phyloP scores from a whole-genome alignment of 1,140 invertebrate genomes.

The Leptinotarsa defecta region DNA sequence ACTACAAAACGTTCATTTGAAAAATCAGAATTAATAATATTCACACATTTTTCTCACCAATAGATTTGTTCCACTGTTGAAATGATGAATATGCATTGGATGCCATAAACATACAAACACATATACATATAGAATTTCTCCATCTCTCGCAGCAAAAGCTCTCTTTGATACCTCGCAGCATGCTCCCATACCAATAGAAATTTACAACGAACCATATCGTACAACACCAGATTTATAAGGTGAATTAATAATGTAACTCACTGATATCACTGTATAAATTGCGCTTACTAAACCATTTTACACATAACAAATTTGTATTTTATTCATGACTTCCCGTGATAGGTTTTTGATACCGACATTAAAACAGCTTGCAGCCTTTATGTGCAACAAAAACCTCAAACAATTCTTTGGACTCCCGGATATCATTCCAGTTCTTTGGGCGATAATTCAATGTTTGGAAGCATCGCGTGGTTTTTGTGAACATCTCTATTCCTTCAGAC shows the following conservation, averaged over 20 bases:
- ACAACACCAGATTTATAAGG: slow-evolving; percentile 39
- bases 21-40: too few species aligned
- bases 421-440: slow-evolving; percentile 33
- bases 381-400: slow-evolving; percentile 30
- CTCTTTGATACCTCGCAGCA: slow-evolving; percentile 40
- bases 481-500: slow-evolving; percentile 12
- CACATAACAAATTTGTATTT: slow-evolving; percentile 48
- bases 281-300: slow-evolving; percentile 35
- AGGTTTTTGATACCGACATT: slow-evolving; percentile 41
- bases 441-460: slow-evolving; percentile 11
- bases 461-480: background rate
- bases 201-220: slow-evolving; percentile 32
- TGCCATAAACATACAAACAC: slow-evolving; percentile 23
- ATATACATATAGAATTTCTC: slow-evolving; percentile 29
- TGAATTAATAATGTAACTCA: slow-evolving; percentile 40
- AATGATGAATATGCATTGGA: slow-evolving; percentile 27
- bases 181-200: slow-evolving; percentile 19
- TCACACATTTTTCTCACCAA: background rate
- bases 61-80: slow-evolving; percentile 4
- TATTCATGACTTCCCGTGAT: slow-evolving; percentile 45
- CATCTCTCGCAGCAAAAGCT: slow-evolving; percentile 34
- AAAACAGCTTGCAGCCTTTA: slow-evolving; percentile 37
- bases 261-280: slow-evolving; percentile 28
- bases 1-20: too few species aligned
- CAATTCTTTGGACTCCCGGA: slow-evolving; percentile 30